These are phyloP conservation scores for Alces alces DNA, from an alignment of 2,113 vertebrate species.

Conservation along the genomic window DNA sequence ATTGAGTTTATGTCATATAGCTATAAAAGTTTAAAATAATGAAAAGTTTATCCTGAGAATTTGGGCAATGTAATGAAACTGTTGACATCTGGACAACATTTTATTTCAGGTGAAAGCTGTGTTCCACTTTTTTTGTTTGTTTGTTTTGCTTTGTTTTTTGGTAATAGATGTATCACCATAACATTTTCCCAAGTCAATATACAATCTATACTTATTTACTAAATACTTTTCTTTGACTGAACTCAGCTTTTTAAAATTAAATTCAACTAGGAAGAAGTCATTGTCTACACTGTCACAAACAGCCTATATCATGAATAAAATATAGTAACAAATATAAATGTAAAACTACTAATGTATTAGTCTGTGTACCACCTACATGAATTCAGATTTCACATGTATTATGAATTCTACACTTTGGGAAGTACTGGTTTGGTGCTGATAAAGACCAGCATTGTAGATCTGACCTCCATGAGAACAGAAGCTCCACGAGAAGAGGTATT, in stretches of 20 bases:
- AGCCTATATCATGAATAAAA: neutral
- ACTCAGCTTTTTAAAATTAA: conserved; percentile 14
- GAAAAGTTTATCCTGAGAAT: neutral
- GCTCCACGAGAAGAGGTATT: neutral
- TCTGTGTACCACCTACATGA: neutral
- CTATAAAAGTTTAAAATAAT: neutral
- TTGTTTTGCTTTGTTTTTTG: neutral
- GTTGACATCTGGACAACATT: neutral
- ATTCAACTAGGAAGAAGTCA: neutral
- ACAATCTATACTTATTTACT: neutral
- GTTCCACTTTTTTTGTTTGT: neutral
- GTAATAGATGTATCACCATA: neutral
- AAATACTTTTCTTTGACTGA: neutral
- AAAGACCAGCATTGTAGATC: neutral
- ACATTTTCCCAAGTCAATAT: neutral
- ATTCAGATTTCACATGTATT: neutral
- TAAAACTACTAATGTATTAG: neutral
- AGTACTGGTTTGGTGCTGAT: neutral
- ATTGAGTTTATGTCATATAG: neutral
- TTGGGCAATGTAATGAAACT: neutral
- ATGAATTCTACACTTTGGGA: neutral
- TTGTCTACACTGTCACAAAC: neutral
- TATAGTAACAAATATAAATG: neutral
- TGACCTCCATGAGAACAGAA: neutral
- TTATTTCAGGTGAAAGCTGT: conserved; percentile 8